A percentile compares a stretch with the other conserved stretches of the same genome.
These are phyloP conservation scores for Sibirionetta formosa DNA, from an alignment of 2,797 vertebrate species.

Conservation along the genomic window DNA sequence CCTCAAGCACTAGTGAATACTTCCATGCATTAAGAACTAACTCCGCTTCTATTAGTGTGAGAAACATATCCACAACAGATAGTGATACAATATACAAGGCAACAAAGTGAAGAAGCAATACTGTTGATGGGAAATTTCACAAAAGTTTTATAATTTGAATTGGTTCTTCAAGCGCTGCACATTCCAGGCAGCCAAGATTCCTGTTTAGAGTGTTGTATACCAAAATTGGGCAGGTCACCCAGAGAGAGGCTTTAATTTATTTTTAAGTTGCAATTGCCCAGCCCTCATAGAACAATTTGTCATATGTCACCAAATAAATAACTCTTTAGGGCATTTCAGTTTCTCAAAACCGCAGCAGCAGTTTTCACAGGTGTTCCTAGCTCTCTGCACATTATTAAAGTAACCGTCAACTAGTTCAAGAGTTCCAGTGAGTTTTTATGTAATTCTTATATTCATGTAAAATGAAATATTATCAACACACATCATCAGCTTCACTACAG, in stretches of 20 bases:
- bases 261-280: conserved; percentile 52
- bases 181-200: conserved; percentile 26
- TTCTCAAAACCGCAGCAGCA: neutral
- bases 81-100: conserved; percentile 1
- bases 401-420: neutral
- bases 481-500: neutral
- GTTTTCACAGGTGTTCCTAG: neutral
- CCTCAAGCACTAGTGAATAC: neutral
- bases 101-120: conserved; percentile 15
- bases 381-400: neutral
- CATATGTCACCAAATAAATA: conserved; percentile 17
- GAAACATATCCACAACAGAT: neutral
- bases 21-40: neutral
- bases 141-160: conserved; percentile 52
- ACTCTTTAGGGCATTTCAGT: neutral
- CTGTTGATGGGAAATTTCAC: conserved; percentile 26
- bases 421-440: neutral
- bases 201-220: conserved; percentile 5
- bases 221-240: conserved; percentile 26
- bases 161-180: conserved; percentile 21
- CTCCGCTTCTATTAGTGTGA: neutral
- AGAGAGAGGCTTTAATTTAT: conserved; percentile 37
- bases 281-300: conserved; percentile 15
- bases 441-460: neutral
- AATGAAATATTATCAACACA: neutral